These are phyloP conservation scores for Nephrotoma flavescens DNA, from an alignment of 2,888 invertebrate species.

Conservation along the genomic window DNA sequence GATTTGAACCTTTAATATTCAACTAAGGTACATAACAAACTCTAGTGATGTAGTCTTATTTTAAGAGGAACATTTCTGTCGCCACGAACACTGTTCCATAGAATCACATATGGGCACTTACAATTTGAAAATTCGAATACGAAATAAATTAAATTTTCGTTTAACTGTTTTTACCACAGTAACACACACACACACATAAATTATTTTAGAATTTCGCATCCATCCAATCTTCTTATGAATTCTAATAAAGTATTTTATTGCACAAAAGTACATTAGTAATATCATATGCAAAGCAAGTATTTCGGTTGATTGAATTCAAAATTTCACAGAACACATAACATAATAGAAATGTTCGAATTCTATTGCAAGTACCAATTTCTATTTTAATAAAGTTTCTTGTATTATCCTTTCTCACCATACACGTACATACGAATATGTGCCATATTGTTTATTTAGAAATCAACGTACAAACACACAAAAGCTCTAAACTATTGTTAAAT, in stretches of 20 bases:
- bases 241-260: not conserved
- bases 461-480: not conserved
- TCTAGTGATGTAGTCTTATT: no score
- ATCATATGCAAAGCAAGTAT: not conserved
- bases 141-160: no score
- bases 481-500: not conserved
- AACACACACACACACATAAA: not conserved
- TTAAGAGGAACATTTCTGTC: no score
- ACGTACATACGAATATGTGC: not conserved
- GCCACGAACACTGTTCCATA: no score
- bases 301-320: not conserved
- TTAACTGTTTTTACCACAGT: no score
- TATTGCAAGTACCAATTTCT: not conserved
- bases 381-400: not conserved
- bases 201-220: not conserved
- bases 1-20: no score
- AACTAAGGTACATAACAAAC: no score
- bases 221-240: not conserved
- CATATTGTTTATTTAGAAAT: not conserved
- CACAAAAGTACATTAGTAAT: not conserved
- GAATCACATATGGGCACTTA: no score
- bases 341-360: not conserved
- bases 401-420: not conserved
- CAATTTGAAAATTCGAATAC: no score
- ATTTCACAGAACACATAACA: not conserved